Conservation (phyloP, 2,797 vertebrate species). For the Chromis chromis region DNA sequence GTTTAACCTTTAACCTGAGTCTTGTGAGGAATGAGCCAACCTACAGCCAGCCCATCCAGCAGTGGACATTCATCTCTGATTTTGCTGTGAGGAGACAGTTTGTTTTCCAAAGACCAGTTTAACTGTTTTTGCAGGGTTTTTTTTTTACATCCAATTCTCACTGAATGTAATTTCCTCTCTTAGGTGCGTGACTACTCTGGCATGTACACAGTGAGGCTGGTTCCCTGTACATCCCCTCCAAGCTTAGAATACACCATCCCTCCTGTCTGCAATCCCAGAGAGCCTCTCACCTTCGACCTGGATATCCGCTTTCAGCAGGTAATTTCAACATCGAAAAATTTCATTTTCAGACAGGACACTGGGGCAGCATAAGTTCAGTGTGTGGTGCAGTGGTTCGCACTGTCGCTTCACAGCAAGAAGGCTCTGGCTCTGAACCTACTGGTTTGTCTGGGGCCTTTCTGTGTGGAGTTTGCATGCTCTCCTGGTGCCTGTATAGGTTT, state of each 20-base stretch:
- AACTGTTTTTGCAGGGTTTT: not conserved
- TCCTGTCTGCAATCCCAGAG: constrained; percentile 90
- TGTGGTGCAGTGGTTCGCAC: too few relatives aligned
- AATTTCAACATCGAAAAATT: not conserved
- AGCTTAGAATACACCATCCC: constrained; percentile 89
- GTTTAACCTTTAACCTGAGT: constrained; percentile 93
- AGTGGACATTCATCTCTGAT: constrained; percentile 95
- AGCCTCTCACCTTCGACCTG: constrained; percentile 91
- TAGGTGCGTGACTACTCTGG: constrained; percentile 97
- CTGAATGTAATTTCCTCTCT: not conserved
- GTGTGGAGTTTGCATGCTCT: too few relatives aligned
- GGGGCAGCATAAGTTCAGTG: too few relatives aligned
- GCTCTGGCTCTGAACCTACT: too few relatives aligned
- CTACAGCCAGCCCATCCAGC: constrained; percentile 93
- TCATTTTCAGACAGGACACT: too few relatives aligned
- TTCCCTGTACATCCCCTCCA: constrained; percentile 88
- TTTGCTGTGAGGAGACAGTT: constrained; percentile 88
- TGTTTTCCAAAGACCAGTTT: not conserved
- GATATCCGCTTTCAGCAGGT: constrained; percentile 99
- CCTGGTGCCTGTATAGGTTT: too few relatives aligned
- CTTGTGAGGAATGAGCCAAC: constrained; percentile 90
- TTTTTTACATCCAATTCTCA: not conserved
- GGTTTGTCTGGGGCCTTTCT: too few relatives aligned
- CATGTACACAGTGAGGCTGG: constrained; percentile 90
- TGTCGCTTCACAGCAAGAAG: too few relatives aligned